Percentiles rank a stretch among this genome's conserved stretches.
These are phyloP conservation scores for Thunnus albacares DNA, from an alignment of 2,797 vertebrate genomes.

Conservation along the genomic window DNA sequence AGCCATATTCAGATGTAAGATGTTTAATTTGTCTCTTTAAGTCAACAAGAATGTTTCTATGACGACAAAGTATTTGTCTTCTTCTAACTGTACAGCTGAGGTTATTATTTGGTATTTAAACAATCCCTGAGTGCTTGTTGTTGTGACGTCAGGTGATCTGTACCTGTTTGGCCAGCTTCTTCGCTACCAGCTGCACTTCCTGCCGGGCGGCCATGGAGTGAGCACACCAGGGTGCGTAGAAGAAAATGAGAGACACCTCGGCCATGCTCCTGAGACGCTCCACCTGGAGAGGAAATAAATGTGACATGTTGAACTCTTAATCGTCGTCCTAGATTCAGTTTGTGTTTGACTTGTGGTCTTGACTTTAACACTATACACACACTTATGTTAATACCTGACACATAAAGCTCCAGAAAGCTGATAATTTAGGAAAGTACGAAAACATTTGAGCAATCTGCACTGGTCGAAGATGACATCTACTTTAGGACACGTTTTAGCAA, in stretches of 20 bases:
- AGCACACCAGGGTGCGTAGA: slow-evolving; percentile 98
- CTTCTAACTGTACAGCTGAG: background rate
- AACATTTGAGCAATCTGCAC: too few relatives aligned
- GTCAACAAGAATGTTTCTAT: background rate
- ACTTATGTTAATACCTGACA: too few relatives aligned
- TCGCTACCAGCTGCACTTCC: slow-evolving; percentile 92
- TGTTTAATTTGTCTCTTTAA: background rate
- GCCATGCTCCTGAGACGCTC: slow-evolving; percentile 89
- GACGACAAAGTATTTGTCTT: background rate
- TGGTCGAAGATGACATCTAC: too few relatives aligned
- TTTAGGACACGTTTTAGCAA: too few relatives aligned
- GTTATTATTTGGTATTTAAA: slow-evolving; percentile 14
- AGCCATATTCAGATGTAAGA: background rate
- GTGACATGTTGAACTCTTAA: background rate
- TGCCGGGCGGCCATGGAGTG: slow-evolving; percentile 92
- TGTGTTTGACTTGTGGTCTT: background rate
- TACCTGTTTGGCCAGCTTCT: slow-evolving; percentile 93
- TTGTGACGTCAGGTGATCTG: background rate
- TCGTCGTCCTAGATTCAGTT: background rate
- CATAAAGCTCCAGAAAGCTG: too few relatives aligned
- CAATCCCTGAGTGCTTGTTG: background rate
- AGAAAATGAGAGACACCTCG: slow-evolving; percentile 92
- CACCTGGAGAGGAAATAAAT: slow-evolving; percentile 62
- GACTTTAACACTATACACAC: background rate
- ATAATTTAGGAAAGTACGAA: too few relatives aligned